Evolutionary conservation across 2,888 invertebrate genomes (phyloP).

Genomic region (Aethes cnicana): DNA sequence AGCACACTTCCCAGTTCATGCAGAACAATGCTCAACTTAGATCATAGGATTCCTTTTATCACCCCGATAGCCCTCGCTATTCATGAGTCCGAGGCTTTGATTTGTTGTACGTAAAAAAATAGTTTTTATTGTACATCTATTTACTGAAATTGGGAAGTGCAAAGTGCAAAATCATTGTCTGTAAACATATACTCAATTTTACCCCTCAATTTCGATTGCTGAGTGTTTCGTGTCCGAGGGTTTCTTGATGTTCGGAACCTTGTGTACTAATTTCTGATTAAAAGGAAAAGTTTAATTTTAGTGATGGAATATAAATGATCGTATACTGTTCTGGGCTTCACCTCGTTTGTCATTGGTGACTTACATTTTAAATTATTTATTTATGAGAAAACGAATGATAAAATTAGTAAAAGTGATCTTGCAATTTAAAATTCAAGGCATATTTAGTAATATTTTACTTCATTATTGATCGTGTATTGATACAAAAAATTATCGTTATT

Average conservation of each 20-base stretch:
- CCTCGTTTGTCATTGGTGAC: conserved; percentile 11
- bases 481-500: conserved; percentile 15
- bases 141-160: conserved; percentile 30
- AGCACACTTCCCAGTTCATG: conserved; percentile 36
- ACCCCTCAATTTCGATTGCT: conserved; percentile 24
- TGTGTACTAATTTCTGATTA: conserved; percentile 7
- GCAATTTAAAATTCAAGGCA: conserved; percentile 33
- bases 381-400: conserved; percentile 26
- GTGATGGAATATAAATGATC: conserved; percentile 5
- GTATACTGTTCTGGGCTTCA: not conserved
- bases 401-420: conserved; percentile 34
- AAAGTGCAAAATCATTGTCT: conserved; percentile 14
- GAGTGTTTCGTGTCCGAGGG: conserved; percentile 32
- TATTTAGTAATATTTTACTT: conserved; percentile 23
- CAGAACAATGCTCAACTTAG: conserved; percentile 44
- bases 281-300: conserved; percentile 16
- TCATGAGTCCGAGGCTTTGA: not conserved
- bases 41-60: conserved; percentile 23
- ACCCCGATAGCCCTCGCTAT: not conserved
- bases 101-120: too few species aligned
- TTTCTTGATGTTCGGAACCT: conserved; percentile 30
- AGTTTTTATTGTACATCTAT: too few species aligned
- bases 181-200: conserved; percentile 16
- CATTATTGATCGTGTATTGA: conserved; percentile 29
- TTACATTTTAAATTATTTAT: conserved; percentile 23